These are phyloP conservation scores for Propsilocerus akamusi DNA, from an alignment of 1,140 invertebrate species.

Conservation along the genomic window DNA sequence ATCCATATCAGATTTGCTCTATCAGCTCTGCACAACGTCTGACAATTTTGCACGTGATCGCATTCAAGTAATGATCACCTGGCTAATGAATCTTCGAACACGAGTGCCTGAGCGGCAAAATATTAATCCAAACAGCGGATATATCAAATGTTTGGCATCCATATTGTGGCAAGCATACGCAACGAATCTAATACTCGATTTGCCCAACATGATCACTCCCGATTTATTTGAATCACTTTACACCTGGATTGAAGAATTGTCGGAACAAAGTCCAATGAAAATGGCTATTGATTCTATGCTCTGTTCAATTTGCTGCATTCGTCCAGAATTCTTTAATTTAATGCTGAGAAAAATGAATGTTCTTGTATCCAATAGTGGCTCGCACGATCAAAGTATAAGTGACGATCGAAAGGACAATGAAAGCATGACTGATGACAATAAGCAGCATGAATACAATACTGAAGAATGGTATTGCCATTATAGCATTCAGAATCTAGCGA, in stretches of 20 bases:
- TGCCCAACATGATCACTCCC: constrained; percentile 41
- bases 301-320: constrained; percentile 68
- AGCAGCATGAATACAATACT: constrained; percentile 32
- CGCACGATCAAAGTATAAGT: constrained; percentile 38
- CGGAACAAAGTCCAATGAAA: constrained; percentile 49
- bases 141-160: constrained; percentile 42
- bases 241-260: constrained; percentile 50
- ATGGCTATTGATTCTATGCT: constrained; percentile 48
- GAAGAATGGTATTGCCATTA: constrained; percentile 33
- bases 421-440: constrained; percentile 49
- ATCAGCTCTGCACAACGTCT: constrained; percentile 46
- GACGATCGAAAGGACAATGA: constrained; percentile 26
- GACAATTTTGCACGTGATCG: constrained; percentile 28
- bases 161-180: constrained; percentile 64
- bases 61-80: constrained; percentile 18
- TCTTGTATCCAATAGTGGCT: constrained; percentile 30
- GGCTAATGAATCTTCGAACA: constrained; percentile 19
- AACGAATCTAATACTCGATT: constrained; percentile 34
- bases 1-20: constrained; percentile 60
- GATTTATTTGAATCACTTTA: constrained; percentile 54
- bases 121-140: constrained; percentile 21
- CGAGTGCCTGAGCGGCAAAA: constrained; percentile 16
- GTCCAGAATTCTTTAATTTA: constrained; percentile 52
- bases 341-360: constrained; percentile 56
- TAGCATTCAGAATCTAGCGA: constrained; percentile 23